Conservation (phyloP, 2,888 invertebrate genomes). For the Unio pictorum region DNA sequence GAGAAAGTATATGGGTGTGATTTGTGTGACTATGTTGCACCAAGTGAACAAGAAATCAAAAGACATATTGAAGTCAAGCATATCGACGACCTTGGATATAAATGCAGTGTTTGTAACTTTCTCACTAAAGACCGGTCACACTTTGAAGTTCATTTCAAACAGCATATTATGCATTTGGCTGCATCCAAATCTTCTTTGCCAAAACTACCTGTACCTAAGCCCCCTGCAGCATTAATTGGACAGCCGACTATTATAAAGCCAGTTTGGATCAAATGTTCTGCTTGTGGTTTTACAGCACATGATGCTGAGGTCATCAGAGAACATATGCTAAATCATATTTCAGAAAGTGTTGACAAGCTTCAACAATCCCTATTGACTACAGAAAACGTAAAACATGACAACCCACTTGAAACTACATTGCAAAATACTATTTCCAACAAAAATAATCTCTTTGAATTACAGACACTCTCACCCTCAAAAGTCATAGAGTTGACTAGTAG, state of each 20-base stretch:
- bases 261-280: constrained; percentile 64
- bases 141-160: constrained; percentile 60
- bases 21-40: constrained; percentile 57
- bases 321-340: constrained; percentile 63
- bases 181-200: background rate
- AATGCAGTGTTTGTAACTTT: constrained; percentile 62
- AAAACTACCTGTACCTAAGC: constrained; percentile 4
- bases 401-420: no score
- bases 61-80: constrained; percentile 45
- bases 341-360: constrained; percentile 18
- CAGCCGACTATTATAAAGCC: constrained; percentile 32
- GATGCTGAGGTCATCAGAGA: constrained; percentile 52
- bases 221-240: background rate
- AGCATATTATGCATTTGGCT: constrained; percentile 19
- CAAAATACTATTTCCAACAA: no score
- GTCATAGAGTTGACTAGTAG: no score
- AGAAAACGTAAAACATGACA: background rate
- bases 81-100: constrained; percentile 31
- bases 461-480: no score
- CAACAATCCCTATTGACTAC: background rate
- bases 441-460: no score
- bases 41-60: constrained; percentile 46
- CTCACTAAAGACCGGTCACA: constrained; percentile 52
- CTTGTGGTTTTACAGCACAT: constrained; percentile 64
- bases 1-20: constrained; percentile 63